A percentile compares a stretch with the other conserved stretches of the same genome.
Evolutionary conservation across 2,797 vertebrate species (phyloP).

Genomic region (Phataginus tricuspis): DNA sequence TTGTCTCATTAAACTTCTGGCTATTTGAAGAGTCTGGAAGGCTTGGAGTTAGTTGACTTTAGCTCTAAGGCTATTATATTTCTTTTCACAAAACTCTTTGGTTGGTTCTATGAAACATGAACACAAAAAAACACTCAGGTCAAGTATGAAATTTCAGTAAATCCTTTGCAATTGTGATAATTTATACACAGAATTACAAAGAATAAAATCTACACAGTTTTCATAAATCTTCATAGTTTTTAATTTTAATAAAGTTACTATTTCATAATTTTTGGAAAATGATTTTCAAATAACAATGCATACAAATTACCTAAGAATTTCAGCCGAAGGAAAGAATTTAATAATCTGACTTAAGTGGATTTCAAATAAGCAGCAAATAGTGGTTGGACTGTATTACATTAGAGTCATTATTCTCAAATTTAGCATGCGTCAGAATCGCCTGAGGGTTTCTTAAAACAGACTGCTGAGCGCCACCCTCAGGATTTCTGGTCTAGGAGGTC

Average conservation of each 20-base stretch:
- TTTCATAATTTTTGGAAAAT: conserved; percentile 33
- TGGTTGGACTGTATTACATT: not conserved
- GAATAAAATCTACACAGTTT: not conserved
- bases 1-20: not conserved
- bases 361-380: not conserved
- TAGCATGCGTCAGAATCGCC: not conserved
- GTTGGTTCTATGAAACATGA: not conserved
- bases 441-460: not conserved
- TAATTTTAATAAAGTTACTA: conserved; percentile 25
- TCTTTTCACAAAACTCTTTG: conserved; percentile 22
- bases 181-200: conserved; percentile 32
- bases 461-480: not conserved
- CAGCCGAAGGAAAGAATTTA: not conserved
- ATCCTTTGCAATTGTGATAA: not conserved
- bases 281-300: not conserved
- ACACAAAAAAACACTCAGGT: not conserved
- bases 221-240: too few species aligned
- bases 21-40: not conserved
- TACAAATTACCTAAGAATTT: not conserved
- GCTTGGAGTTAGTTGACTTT: not conserved
- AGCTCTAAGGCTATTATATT: not conserved
- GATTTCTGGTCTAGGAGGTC: not conserved
- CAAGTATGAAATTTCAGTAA: not conserved
- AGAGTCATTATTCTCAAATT: not conserved
- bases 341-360: not conserved